Conservation (phyloP, 2,113 vertebrate genomes). For the Protobothrops flavoviridis region DNA sequence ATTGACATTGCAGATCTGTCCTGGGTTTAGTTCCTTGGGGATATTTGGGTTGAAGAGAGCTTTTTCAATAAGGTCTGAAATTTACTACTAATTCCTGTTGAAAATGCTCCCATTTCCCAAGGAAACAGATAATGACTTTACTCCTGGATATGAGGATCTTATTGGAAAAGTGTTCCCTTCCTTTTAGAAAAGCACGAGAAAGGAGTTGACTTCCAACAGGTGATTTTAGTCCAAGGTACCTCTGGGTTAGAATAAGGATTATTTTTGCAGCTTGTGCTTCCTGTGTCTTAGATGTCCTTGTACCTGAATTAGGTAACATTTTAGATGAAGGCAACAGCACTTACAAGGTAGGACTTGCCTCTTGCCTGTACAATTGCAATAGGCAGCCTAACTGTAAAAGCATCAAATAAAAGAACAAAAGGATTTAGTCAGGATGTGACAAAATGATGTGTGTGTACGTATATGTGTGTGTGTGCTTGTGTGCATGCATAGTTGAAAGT, state of each 20-base stretch:
- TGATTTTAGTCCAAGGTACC: background rate
- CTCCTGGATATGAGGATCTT: background rate
- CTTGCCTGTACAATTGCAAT: background rate
- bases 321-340: too few relatives aligned
- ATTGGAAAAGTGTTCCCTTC: too few relatives aligned
- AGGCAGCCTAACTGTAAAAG: background rate
- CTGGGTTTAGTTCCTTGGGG: background rate
- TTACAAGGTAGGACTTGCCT: background rate
- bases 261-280: background rate
- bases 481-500: background rate
- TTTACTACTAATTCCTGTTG: background rate
- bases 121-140: background rate
- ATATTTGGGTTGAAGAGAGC: background rate
- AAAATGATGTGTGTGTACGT: background rate
- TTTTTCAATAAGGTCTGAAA: background rate
- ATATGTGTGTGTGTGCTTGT: background rate
- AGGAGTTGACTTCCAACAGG: background rate
- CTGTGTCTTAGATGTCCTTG: background rate
- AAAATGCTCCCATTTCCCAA: background rate
- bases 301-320: background rate
- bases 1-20: background rate
- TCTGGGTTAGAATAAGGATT: background rate
- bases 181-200: too few relatives aligned
- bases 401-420: background rate
- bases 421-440: background rate